Percentiles rank a stretch among this genome's conserved stretches.
phyloP scores from a whole-genome alignment of 1,140 invertebrate genomes.

The Drosophila sproati region DNA sequence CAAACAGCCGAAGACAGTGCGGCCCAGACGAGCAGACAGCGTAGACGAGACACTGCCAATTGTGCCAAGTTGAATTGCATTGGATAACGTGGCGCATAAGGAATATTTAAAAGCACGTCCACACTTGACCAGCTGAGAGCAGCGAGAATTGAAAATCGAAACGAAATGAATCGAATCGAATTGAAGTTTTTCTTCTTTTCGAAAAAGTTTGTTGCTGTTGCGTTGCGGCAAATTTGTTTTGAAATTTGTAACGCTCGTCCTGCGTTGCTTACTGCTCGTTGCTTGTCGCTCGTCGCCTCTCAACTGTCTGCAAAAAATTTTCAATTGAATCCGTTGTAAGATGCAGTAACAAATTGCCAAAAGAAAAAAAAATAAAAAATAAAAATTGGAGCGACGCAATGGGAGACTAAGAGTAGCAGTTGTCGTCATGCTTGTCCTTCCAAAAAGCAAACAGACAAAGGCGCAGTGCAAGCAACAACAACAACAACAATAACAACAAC shows the following conservation, averaged over 20 bases:
- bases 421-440: slow-evolving; percentile 28
- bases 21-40: slow-evolving; percentile 19
- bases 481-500: slow-evolving; percentile 14
- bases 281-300: slow-evolving; percentile 16
- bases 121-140: slow-evolving; percentile 66
- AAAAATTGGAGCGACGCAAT: slow-evolving; percentile 2
- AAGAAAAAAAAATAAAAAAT: slow-evolving; percentile 35
- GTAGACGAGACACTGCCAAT: slow-evolving; percentile 50
- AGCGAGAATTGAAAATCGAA: slow-evolving; percentile 54
- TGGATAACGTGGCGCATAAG: slow-evolving; percentile 67
- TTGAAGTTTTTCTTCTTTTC: slow-evolving; percentile 44
- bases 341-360: slow-evolving; percentile 76
- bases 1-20: slow-evolving; percentile 50
- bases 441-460: slow-evolving; percentile 70
- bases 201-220: slow-evolving; percentile 58
- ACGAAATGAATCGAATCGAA: slow-evolving; percentile 48
- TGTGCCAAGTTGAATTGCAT: slow-evolving; percentile 63
- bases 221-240: slow-evolving; percentile 80
- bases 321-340: slow-evolving; percentile 78
- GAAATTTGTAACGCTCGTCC: slow-evolving; percentile 59
- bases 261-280: background rate
- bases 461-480: slow-evolving; percentile 43
- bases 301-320: slow-evolving; percentile 69
- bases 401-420: slow-evolving; percentile 42
- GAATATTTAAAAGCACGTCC: slow-evolving; percentile 78